Evolutionary conservation across 2,113 vertebrate genomes (phyloP).

Genomic region (Rhadina sibilatrix): DNA sequence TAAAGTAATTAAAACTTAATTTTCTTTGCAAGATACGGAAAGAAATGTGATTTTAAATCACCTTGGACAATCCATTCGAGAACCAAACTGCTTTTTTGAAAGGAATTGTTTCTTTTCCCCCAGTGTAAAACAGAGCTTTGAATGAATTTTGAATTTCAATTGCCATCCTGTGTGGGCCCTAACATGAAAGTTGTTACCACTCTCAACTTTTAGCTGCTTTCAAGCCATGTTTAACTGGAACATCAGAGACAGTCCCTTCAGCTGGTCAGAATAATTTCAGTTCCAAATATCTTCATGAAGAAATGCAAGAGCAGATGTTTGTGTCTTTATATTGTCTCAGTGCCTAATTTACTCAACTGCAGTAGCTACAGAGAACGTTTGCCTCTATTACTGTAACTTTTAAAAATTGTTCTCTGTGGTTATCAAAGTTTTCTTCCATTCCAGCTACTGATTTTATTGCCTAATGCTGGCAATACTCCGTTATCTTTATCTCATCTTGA

Average conservation of each 20-base stretch:
- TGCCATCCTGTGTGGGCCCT: background rate
- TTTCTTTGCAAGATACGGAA: background rate
- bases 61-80: background rate
- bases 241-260: background rate
- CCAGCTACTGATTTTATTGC: slow-evolving; percentile 33
- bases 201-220: background rate
- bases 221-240: background rate
- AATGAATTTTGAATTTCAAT: background rate
- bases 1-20: background rate
- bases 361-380: background rate
- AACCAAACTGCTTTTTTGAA: background rate
- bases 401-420: background rate
- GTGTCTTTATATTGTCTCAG: background rate
- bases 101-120: background rate
- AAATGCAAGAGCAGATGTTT: background rate
- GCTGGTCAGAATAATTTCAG: background rate
- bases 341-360: background rate
- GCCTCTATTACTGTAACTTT: background rate
- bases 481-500: slow-evolving; percentile 61
- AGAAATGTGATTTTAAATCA: background rate
- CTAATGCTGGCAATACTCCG: background rate
- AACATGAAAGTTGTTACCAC: background rate
- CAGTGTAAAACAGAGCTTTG: background rate
- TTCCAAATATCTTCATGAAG: background rate
- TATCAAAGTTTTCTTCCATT: slow-evolving; percentile 20